These are phyloP conservation scores for Gambusia yucatana DNA, from an alignment of 2,797 vertebrate genomes.

Conservation along the genomic window DNA sequence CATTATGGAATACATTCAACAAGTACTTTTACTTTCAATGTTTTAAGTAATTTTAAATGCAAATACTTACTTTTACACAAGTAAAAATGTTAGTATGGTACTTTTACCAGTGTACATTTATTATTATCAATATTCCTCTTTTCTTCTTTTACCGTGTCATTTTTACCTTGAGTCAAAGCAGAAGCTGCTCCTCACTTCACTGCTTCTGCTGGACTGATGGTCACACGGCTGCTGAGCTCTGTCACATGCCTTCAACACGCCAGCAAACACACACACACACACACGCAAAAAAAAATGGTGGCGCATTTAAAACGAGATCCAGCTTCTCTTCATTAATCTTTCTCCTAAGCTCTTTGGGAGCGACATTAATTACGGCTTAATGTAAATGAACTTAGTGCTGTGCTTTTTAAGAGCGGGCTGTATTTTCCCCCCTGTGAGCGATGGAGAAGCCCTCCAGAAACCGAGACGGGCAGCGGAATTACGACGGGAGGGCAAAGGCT, in stretches of 20 bases:
- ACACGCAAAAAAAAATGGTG: neutral
- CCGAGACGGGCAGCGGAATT: slow-evolving; percentile 1
- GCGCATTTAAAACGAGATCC: neutral
- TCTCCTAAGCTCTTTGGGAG: slow-evolving; percentile 67
- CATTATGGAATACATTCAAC: too few species aligned
- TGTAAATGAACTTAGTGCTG: slow-evolving; percentile 71
- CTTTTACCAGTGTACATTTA: neutral
- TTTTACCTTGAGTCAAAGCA: slow-evolving; percentile 95
- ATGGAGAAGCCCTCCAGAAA: slow-evolving; percentile 35
- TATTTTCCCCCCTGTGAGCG: slow-evolving; percentile 24
- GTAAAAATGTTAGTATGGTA: too few species aligned
- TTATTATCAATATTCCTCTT: neutral
- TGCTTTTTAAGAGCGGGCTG: slow-evolving; percentile 48
- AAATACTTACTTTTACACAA: too few species aligned
- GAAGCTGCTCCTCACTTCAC: slow-evolving; percentile 87
- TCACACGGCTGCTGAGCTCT: slow-evolving; percentile 81
- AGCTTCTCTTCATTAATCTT: slow-evolving; percentile 57
- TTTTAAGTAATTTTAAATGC: too few species aligned
- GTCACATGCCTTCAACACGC: slow-evolving; percentile 68
- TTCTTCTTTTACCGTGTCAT: neutral
- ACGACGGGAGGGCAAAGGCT: neutral
- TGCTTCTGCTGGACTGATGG: slow-evolving; percentile 77
- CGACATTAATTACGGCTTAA: slow-evolving; percentile 77
- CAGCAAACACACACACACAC: neutral
- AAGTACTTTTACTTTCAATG: too few species aligned